phyloP scores from a whole-genome alignment of 2,888 invertebrate species.

The Acutogordius australiensis region DNA sequence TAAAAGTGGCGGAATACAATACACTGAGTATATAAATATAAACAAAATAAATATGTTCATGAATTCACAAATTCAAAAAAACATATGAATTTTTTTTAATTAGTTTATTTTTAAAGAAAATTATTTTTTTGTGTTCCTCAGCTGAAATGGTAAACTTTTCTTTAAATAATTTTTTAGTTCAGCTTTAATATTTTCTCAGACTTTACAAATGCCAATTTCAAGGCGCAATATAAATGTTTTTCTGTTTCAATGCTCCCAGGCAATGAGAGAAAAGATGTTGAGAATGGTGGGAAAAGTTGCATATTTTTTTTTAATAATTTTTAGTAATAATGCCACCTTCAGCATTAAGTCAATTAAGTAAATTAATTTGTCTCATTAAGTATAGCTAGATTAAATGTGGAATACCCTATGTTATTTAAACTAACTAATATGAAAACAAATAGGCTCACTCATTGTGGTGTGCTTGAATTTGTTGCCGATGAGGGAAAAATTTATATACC shows the following conservation, averaged over 20 bases:
- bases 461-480: slow-evolving; percentile 88
- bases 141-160: too few relatives aligned
- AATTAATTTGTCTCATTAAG: slow-evolving; percentile 16
- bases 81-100: too few relatives aligned
- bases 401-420: slow-evolving; percentile 93
- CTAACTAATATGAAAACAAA: slow-evolving; percentile 46
- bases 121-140: too few relatives aligned
- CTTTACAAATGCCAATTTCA: slow-evolving; percentile 20
- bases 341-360: slow-evolving; percentile 54
- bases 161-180: slow-evolving; percentile 8
- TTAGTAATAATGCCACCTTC: slow-evolving; percentile 90
- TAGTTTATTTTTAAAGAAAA: too few relatives aligned
- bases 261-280: slow-evolving; percentile 67
- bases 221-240: slow-evolving; percentile 48
- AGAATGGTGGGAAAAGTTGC: slow-evolving; percentile 58
- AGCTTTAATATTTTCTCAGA: slow-evolving; percentile 7
- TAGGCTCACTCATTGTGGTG: slow-evolving; percentile 57
- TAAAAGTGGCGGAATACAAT: too few relatives aligned
- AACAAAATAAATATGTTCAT: too few relatives aligned
- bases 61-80: too few relatives aligned
- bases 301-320: slow-evolving; percentile 21
- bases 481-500: slow-evolving; percentile 89
- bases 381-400: slow-evolving; percentile 50
- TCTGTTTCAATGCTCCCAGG: slow-evolving; percentile 81
- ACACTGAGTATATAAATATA: too few relatives aligned